Percentiles rank a stretch among this genome's conserved stretches.
Evolutionary conservation across 2,113 vertebrate species (phyloP).

Genomic region (Perca schrenkii): DNA sequence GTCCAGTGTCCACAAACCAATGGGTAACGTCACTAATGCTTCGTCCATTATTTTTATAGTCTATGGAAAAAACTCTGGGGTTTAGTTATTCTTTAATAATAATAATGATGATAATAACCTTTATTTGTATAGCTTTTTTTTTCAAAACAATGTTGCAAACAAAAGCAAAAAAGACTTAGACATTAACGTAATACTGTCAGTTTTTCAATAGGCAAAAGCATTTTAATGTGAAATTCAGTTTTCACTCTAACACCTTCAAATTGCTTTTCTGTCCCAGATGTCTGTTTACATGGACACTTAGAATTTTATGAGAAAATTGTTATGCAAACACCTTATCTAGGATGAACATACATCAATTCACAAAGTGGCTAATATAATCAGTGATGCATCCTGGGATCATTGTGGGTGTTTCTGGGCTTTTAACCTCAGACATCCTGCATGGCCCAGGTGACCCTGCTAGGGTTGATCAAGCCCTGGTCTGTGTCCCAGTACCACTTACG

Average conservation of each 20-base stretch:
- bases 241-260: background rate
- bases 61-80: no score
- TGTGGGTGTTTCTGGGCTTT: slow-evolving; percentile 12
- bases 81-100: background rate
- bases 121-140: background rate
- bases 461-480: slow-evolving; percentile 42
- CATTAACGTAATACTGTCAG: background rate
- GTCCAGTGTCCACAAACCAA: no score
- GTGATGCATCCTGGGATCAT: slow-evolving; percentile 2
- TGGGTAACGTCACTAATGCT: no score
- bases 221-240: background rate
- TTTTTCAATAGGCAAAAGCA: background rate
- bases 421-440: slow-evolving; percentile 9
- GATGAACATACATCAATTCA: background rate
- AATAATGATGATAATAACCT: background rate
- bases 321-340: background rate
- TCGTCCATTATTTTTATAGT: no score
- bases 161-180: background rate
- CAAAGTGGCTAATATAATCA: background rate
- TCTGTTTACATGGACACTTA: no score
- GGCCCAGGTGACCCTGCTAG: slow-evolving; percentile 34
- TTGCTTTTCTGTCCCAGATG: background rate
- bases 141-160: background rate
- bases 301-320: background rate
- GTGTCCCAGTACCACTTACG: slow-evolving; percentile 22